Evolutionary conservation across 2,888 invertebrate genomes (phyloP).

Genomic region (Ophion obscuratus): DNA sequence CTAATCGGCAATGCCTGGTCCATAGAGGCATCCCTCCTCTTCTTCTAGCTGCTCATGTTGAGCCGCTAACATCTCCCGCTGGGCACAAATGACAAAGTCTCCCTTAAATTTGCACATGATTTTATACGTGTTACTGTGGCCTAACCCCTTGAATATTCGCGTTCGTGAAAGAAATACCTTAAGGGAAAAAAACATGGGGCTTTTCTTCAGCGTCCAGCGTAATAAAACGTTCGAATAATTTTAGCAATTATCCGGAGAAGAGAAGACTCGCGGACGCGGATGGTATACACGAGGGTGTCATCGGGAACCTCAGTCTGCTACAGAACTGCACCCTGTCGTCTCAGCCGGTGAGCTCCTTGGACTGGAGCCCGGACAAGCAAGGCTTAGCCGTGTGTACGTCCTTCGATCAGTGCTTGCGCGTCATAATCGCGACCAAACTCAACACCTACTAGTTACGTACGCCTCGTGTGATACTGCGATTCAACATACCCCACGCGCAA

Average conservation of each 20-base stretch:
- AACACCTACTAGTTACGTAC: slow-evolving; percentile 86
- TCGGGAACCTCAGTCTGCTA: slow-evolving; percentile 90
- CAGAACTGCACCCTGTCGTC: slow-evolving; percentile 93
- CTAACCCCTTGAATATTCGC: too few species aligned
- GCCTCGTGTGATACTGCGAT: background rate
- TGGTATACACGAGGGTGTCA: slow-evolving; percentile 90
- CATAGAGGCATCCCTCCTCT: too few species aligned
- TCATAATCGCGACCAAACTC: slow-evolving; percentile 95
- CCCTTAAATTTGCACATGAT: too few species aligned
- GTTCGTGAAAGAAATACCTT: too few species aligned
- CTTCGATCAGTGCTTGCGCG: slow-evolving; percentile 95
- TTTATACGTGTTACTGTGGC: too few species aligned
- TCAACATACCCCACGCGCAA: background rate
- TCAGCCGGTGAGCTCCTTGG: slow-evolving; percentile 95
- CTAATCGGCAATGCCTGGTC: too few species aligned
- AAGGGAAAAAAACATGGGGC: background rate
- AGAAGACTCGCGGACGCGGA: slow-evolving; percentile 89
- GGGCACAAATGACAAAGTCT: too few species aligned
- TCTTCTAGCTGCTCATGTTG: too few species aligned
- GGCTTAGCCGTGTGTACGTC: slow-evolving; percentile 95
- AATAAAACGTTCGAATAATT: slow-evolving; percentile 61
- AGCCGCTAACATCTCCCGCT: too few species aligned
- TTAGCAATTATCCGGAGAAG: slow-evolving; percentile 92
- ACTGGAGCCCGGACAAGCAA: slow-evolving; percentile 96
- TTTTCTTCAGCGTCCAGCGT: background rate